Evolutionary conservation across 1,140 invertebrate genomes (phyloP).

Genomic region (Lucilia sericata): DNA sequence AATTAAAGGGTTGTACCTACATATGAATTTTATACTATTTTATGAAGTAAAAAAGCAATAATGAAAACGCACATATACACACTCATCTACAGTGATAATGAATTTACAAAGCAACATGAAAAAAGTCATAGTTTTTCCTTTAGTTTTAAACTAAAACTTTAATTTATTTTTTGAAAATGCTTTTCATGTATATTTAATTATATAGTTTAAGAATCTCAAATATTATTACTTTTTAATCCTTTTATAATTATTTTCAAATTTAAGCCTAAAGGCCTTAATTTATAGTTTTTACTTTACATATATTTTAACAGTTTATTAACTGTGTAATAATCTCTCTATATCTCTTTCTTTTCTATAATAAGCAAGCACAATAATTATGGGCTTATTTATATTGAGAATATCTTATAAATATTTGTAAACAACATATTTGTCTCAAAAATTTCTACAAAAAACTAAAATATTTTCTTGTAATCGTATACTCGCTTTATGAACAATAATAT

Average conservation of each 20-base stretch:
- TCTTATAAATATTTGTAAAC: background rate
- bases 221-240: no score
- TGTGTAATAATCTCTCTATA: background rate
- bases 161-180: background rate
- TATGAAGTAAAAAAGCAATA: background rate
- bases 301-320: background rate
- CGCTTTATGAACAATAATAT: slow-evolving; percentile 32
- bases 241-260: no score
- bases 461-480: slow-evolving; percentile 17
- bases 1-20: background rate
- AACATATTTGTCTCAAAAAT: background rate
- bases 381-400: no score
- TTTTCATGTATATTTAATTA: no score
- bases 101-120: background rate
- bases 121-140: background rate
- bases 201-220: no score
- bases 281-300: background rate
- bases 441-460: background rate
- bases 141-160: background rate
- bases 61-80: background rate
- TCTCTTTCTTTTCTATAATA: background rate
- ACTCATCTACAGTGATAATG: background rate
- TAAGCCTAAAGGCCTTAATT: background rate
- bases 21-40: background rate
- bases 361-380: background rate